These are phyloP conservation scores for Procavia capensis DNA, from an alignment of 2,113 vertebrate species.

Conservation along the genomic window DNA sequence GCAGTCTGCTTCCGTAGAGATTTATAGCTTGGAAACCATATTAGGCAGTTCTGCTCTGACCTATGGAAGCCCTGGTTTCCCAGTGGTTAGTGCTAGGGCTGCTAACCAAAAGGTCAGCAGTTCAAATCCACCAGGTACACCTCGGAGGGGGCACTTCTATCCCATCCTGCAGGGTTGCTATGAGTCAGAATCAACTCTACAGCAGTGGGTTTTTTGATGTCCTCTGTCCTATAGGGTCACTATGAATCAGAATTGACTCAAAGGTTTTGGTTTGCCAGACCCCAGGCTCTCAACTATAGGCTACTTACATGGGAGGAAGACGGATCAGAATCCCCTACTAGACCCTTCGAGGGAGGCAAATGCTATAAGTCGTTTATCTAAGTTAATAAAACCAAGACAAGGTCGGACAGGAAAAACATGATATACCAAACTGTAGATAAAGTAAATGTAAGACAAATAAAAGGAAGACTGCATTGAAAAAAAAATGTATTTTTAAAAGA, in stretches of 20 bases:
- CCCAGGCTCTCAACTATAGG: neutral
- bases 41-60: neutral
- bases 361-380: neutral
- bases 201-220: too few relatives aligned
- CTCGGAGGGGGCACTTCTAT: too few relatives aligned
- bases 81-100: too few relatives aligned
- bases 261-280: neutral
- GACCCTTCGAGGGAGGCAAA: neutral
- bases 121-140: too few relatives aligned
- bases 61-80: too few relatives aligned
- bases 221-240: neutral
- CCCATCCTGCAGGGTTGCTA: too few relatives aligned
- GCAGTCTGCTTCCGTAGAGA: neutral
- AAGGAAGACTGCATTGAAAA: neutral
- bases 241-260: neutral
- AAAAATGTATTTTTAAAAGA: neutral
- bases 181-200: too few relatives aligned
- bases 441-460: neutral
- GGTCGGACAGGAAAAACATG: neutral
- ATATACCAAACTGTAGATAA: neutral
- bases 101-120: too few relatives aligned
- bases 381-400: neutral
- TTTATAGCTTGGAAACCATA: neutral
- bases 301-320: neutral
- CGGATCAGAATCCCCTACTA: neutral